Base-by-base conservation (phyloP, 1,140 invertebrate genomes). In the Drosophila watanabei region DNA sequence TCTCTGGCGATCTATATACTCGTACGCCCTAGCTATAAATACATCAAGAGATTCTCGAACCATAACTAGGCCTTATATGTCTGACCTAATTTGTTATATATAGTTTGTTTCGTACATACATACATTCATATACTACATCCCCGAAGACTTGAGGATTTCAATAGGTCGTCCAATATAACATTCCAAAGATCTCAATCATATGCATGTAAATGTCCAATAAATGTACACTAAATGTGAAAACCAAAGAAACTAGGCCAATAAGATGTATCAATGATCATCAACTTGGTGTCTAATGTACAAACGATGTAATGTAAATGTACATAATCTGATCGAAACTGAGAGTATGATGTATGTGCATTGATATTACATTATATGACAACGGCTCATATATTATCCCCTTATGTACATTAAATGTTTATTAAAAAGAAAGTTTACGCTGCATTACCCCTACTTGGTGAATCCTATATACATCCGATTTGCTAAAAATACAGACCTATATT, bases 201-300 rank as follows among this genome's bases (percentile, higher is more conserved):
- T 82, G 73, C 72, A 65, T 70, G 79, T 75, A 64, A 59, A 56
- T 57, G 52, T 66, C 54, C 45, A 65, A 54, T 58, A 49, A 61
- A 54, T 66, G 63, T 66, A 61, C 68, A 56, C 39, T 68, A 46
- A 68, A 54, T 71, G 68, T 71, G 46, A 37, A 37, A 30, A 32
- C 20, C 24, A 62, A 63, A 35, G 5, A 39, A 35, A 65, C 4
- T 24, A 4, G 28, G 8, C 24, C 48, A 51, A 30, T 13, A 43
- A 16, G 35, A 35, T 65, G 45, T 49, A 49, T 46, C 28, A 13
- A 11, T 24, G 37, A 59, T 32, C 39, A 59, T 59, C 24, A n/a
- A 45, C 18, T 59, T 56, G 13, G 24, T 35, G 48, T 45, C 14
- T 45, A 13, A 46, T 76, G 59, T 77, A 52, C 68, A 45, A 72